Base-by-base conservation (phyloP, 2,888 invertebrate genomes). In the Ryuthela nishihirai region DNA sequence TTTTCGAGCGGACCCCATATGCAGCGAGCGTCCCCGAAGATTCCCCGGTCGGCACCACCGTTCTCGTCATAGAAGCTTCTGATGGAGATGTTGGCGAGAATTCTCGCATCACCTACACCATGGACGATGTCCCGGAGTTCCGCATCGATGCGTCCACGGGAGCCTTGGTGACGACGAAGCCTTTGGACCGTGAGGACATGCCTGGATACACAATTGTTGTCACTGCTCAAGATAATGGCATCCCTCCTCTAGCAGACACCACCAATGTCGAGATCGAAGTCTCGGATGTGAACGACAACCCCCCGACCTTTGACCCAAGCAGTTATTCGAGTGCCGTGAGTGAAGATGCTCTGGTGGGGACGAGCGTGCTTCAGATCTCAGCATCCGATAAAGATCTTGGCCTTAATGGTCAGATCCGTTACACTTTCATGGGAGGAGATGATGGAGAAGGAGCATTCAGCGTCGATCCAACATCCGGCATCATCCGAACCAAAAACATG, bases 51-150 rank as follows among this genome's bases (percentile, higher is more conserved):
- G 97, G 95, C 0, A 88, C 90, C 0, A 93, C 93, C 0, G 91
- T 98, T 0, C 78, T 94, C 0, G 87, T 93, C 0, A 89, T 98
- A 0, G 86, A 88, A 0, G 95, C 98, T 0, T 85, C 86, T 0
- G 98, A 98, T 73, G 88, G 87, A 56, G 98, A 98, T 76, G 91
- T 93, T 1, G 97, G 95, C 0, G 82, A 92, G 41, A 98, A 98
- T 76, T 95, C 95, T 0, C 72, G 79, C 62, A 73, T 81, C 20
- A 75, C 74, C 1, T 81, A 80, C 69, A 71, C 74, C 4, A 69
- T 80, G 63, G 71, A 71, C 58, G 71, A 72, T 21, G 65, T 68
- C 0, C 73, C 78, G 1, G 80, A 81, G 65, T 99, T 98, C 73
- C 78, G 85, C 7, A 94, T 99, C 65, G 92, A 98, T 73, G 81